Base-by-base conservation (phyloP, 2,888 invertebrate genomes). In the Euclidia mi region DNA sequence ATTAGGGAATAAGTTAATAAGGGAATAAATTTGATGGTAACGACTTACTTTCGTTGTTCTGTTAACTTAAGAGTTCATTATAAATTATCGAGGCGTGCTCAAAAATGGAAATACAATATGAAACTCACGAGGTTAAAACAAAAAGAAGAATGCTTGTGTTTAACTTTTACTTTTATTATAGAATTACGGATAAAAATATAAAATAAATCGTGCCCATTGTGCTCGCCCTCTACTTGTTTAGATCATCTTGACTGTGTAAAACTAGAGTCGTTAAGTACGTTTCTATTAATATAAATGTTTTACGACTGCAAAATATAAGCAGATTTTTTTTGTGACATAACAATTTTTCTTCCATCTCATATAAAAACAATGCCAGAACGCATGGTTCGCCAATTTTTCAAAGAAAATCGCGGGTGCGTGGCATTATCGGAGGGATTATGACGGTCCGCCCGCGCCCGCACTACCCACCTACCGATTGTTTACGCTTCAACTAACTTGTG, bases 401-500 rank as follows among this genome's bases (percentile, higher is more conserved):
- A 66, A 69, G 74, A 43, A 63, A 63, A 53, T 57, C 63, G 50
- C 57, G 56, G 58, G 67, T 65, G 65, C 58, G 64, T 69, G 64
- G 51, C 56, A 75, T 65, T 73, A 76, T 71, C 71, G 72, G 77
- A 79, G 71, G 74, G 79, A 80, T 82, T 83, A 84, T 78, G 75
- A 64, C 50, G 68, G 57, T 47, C 64, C 59, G 56, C 46, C 62
- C 47, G 53, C 59, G 51, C 64, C 61, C 35, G 28, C 18, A 11
- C 28, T 41, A 44, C 55, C 62, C 50, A 58, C 44, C 69, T 74
- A 71, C 73, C 70, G 62, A 80, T 80, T 76, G 66, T 74, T 64
- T 73, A 80, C 78, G 81, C 82, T 81, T 65, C 80, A 78, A 70
- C 71, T 74, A 83, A 81, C 79, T 81, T 81, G 60, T 71, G 68